Evolutionary conservation across 2,888 invertebrate genomes (phyloP).

Genomic region (Agrotis ipsilon): DNA sequence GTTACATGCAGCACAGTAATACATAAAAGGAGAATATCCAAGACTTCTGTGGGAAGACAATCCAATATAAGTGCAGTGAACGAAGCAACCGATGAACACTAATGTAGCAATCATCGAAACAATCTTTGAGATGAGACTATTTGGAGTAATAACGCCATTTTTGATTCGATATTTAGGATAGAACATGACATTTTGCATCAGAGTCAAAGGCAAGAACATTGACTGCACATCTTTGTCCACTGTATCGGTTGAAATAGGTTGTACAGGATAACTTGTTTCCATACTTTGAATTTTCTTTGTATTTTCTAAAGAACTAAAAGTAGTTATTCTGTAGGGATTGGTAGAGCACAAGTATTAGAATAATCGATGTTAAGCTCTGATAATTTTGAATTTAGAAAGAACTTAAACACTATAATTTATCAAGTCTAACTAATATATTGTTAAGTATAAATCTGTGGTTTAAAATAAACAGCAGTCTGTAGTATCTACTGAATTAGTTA

Average conservation of each 20-base stretch:
- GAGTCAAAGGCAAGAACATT: slow-evolving; percentile 38
- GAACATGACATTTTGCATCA: slow-evolving; percentile 36
- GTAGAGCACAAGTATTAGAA: not conserved
- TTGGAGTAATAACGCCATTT: slow-evolving; percentile 22
- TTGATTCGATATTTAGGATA: slow-evolving; percentile 45
- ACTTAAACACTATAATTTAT: not conserved
- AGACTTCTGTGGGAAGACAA: not conserved
- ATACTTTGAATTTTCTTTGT: not conserved
- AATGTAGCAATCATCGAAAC: slow-evolving; percentile 23
- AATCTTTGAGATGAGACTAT: slow-evolving; percentile 3
- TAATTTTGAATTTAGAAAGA: not conserved
- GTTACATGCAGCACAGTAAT: not conserved
- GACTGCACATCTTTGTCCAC: slow-evolving; percentile 41
- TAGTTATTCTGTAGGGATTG: no score
- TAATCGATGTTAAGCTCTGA: not conserved
- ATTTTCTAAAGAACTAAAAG: not conserved
- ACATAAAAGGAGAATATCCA: no score
- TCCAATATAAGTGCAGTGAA: not conserved
- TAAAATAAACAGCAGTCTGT: no score
- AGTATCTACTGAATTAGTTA: no score
- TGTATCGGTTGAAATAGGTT: not conserved
- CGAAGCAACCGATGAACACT: not conserved
- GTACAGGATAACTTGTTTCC: not conserved
- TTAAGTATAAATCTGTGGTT: no score
- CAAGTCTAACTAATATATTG: no score